A percentile compares a stretch with the other conserved stretches of the same genome.
Conservation (phyloP, 2,888 invertebrate genomes). For the Cosmopolites sordidus region DNA sequence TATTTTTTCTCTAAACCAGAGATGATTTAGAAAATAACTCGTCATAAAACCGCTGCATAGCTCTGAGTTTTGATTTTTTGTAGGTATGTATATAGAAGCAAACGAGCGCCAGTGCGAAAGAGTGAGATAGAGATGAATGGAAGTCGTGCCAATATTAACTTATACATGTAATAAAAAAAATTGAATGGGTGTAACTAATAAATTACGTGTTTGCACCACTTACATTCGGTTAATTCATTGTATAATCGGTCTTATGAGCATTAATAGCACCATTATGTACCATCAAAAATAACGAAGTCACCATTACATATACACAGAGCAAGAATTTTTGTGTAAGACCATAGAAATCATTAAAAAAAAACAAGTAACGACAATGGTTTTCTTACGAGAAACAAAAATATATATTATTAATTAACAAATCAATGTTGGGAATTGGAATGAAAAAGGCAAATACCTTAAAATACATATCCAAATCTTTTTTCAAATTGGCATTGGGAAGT, state of each 20-base stretch:
- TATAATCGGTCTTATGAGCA: constrained; percentile 1
- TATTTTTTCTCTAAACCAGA: background rate
- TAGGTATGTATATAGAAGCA: constrained; percentile 24
- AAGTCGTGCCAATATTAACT: constrained; percentile 50
- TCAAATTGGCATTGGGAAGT: background rate
- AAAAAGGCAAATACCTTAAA: background rate
- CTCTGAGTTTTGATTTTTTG: constrained; percentile 22
- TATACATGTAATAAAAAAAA: constrained; percentile 47
- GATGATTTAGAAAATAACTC: background rate
- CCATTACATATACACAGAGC: background rate
- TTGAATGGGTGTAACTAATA: constrained; percentile 48
- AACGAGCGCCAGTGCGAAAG: background rate
- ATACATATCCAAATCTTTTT: background rate
- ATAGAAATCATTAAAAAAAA: no score
- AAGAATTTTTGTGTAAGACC: background rate
- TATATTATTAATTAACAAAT: no score
- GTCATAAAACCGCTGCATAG: constrained; percentile 8
- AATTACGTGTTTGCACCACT: constrained; percentile 48
- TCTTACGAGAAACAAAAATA: no score
- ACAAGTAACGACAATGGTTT: no score
- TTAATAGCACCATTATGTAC: background rate
- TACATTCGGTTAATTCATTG: constrained; percentile 8
- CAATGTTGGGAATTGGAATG: no score
- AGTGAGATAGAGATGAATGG: constrained; percentile 28
- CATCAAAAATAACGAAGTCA: background rate